Evolutionary conservation across 2,797 vertebrate genomes (phyloP).

Genomic region (Setipinna tenuifilis): DNA sequence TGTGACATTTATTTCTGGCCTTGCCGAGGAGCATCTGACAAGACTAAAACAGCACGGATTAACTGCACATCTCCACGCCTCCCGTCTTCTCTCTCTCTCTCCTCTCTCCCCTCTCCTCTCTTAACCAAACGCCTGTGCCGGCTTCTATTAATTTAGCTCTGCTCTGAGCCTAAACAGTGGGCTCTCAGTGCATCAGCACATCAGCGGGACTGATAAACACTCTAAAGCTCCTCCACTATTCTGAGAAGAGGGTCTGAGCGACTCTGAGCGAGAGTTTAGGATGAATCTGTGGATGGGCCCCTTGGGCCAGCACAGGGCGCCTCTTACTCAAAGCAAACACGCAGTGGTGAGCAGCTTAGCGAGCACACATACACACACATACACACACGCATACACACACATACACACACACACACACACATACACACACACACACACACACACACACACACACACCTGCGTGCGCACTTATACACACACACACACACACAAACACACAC

Average conservation of each 20-base stretch:
- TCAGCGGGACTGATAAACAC: constrained; percentile 14
- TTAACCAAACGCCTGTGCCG: not conserved
- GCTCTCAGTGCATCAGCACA: not conserved
- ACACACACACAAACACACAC: not conserved
- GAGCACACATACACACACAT: not conserved
- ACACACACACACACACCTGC: not conserved
- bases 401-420: no score
- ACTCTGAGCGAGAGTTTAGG: not conserved
- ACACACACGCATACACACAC: no score
- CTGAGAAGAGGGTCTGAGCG: not conserved
- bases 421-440: not conserved
- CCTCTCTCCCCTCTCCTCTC: not conserved
- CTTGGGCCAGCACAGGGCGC: not conserved
- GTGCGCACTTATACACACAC: not conserved
- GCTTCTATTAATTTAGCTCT: not conserved
- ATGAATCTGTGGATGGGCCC: not conserved
- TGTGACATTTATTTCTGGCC: constrained; percentile 41
- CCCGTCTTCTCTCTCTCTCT: constrained; percentile 12
- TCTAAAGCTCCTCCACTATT: not conserved
- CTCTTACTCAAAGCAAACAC: not conserved
- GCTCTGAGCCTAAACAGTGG: not conserved
- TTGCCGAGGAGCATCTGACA: constrained; percentile 31
- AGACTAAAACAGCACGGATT: constrained; percentile 30
- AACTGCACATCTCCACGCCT: not conserved
- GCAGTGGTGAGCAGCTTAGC: not conserved